These are phyloP conservation scores for Philypnodon macrostomus DNA, from an alignment of 2,797 vertebrate genomes.

Conservation along the genomic window DNA sequence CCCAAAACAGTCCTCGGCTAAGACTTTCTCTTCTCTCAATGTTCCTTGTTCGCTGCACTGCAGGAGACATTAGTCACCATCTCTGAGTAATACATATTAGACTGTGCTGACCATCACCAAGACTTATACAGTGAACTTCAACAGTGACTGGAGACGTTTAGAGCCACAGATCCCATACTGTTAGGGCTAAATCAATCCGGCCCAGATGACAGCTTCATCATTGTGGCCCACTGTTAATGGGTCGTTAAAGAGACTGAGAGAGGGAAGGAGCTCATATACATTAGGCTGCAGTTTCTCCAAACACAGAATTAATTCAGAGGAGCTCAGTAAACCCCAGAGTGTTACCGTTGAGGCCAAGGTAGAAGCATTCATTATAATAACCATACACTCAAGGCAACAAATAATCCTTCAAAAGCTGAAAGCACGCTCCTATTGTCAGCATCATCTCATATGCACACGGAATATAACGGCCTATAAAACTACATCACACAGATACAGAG, in stretches of 20 bases:
- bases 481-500: constrained; percentile 2
- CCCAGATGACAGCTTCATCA: constrained; percentile 60
- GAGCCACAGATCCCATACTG: constrained; percentile 36
- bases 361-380: not conserved
- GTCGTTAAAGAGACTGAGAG: constrained; percentile 60
- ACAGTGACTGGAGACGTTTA: constrained; percentile 8
- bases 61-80: constrained; percentile 6
- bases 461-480: too few relatives aligned
- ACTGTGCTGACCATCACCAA: not conserved
- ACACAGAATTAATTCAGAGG: constrained; percentile 39
- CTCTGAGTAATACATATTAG: constrained; percentile 8
- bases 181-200: constrained; percentile 60
- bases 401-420: too few relatives aligned
- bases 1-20: constrained; percentile 64
- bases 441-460: too few relatives aligned
- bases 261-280: constrained; percentile 43
- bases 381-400: too few relatives aligned
- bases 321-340: constrained; percentile 21
- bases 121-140: not conserved
- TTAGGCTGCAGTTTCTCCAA: constrained; percentile 40
- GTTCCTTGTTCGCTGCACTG: constrained; percentile 31
- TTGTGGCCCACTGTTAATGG: constrained; percentile 60
- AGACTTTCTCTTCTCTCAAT: constrained; percentile 63
- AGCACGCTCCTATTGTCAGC: not conserved
- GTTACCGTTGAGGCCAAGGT: constrained; percentile 5